phyloP scores from a whole-genome alignment of 2,797 vertebrate genomes.

The Scleropages formosus region DNA sequence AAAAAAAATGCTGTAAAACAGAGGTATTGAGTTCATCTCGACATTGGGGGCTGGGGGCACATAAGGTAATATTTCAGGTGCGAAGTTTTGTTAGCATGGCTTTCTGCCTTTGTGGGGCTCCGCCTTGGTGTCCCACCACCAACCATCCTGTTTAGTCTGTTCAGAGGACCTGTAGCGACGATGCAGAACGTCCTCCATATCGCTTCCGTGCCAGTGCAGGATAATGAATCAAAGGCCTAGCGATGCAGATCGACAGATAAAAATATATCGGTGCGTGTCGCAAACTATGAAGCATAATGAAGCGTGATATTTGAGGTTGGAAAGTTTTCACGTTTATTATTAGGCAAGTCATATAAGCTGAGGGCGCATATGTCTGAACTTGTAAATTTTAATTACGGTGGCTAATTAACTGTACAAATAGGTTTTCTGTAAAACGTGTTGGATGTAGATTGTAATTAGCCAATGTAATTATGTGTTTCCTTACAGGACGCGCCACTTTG shows the following conservation, averaged over 20 bases:
- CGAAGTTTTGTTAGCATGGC: not conserved
- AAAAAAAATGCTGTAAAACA: no score
- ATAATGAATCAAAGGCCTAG: not conserved
- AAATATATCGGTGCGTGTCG: no score
- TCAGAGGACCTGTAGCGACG: not conserved
- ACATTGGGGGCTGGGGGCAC: no score
- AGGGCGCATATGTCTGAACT: constrained; percentile 2
- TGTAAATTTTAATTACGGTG: constrained; percentile 14
- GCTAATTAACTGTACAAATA: constrained; percentile 10
- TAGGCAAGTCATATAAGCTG: not conserved
- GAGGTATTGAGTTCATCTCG: no score
- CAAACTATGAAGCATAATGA: no score
- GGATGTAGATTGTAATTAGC: not conserved
- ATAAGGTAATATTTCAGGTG: not conserved
- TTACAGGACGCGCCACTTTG: constrained; percentile 83
- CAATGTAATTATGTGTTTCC: constrained; percentile 24
- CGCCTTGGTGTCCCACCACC: not conserved
- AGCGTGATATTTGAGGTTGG: not conserved
- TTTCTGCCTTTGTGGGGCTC: not conserved
- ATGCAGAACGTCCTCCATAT: not conserved
- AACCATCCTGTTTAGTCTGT: constrained; percentile 1
- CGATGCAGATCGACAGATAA: not conserved
- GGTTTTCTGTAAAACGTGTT: constrained; percentile 16
- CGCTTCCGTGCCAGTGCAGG: not conserved
- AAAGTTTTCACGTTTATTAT: not conserved